Evolutionary conservation across 2,888 invertebrate genomes (phyloP).

Genomic region (Trachelus stipa): DNA sequence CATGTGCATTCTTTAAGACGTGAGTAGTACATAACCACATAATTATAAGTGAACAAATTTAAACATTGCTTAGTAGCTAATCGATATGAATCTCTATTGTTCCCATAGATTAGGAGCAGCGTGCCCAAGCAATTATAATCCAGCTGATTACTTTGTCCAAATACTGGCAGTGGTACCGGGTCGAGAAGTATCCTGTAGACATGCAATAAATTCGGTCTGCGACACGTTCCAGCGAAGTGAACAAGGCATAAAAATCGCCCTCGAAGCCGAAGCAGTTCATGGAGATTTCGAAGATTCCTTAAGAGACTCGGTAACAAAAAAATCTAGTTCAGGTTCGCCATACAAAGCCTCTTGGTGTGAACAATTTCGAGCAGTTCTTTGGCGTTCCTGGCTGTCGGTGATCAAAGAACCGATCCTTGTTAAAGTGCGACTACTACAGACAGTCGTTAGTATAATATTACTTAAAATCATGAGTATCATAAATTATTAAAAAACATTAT

Average conservation of each 20-base stretch:
- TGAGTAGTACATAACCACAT: constrained; percentile 65
- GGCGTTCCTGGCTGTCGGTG: constrained; percentile 90
- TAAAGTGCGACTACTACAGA: constrained; percentile 88
- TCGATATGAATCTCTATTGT: constrained; percentile 17
- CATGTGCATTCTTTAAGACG: constrained; percentile 84
- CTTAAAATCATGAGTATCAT: neutral
- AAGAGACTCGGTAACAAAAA: constrained; percentile 19
- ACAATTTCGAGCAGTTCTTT: constrained; percentile 89
- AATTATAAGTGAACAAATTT: neutral
- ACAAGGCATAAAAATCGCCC: constrained; percentile 72
- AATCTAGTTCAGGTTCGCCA: constrained; percentile 63
- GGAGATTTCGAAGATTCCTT: constrained; percentile 47
- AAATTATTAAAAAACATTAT: neutral
- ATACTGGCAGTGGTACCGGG: constrained; percentile 88
- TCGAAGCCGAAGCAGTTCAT: constrained; percentile 69
- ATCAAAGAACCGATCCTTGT: constrained; percentile 92
- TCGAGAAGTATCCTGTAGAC: constrained; percentile 82
- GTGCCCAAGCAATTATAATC: constrained; percentile 92
- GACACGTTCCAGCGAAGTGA: constrained; percentile 79
- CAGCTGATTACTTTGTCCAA: constrained; percentile 94
- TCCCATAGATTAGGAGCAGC: constrained; percentile 78
- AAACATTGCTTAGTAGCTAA: neutral
- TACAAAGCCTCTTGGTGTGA: constrained; percentile 90
- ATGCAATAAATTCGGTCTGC: constrained; percentile 83
- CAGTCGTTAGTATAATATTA: constrained; percentile 76